Evolutionary conservation across 2,113 vertebrate species (phyloP).

Genomic region (Romanogobio albipinnatus): DNA sequence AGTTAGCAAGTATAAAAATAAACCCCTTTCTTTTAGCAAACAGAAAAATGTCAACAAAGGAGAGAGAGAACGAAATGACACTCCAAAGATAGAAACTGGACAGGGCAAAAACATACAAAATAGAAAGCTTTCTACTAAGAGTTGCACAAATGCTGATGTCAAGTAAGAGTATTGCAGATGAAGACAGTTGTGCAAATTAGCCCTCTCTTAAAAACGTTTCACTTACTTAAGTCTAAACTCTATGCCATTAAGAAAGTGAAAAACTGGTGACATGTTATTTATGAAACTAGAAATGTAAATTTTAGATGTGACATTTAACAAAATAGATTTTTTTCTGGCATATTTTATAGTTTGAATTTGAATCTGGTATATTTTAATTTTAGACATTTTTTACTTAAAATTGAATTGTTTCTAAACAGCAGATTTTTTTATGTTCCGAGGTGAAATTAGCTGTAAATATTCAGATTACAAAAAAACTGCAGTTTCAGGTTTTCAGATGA

Average conservation of each 20-base stretch:
- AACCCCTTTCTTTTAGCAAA: constrained; percentile 1
- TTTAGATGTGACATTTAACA: neutral
- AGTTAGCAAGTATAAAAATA: constrained; percentile 31
- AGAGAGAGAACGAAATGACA: neutral
- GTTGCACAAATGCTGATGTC: neutral
- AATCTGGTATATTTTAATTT: too few species aligned
- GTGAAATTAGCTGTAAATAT: too few species aligned
- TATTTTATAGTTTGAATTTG: neutral
- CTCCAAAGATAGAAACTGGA: neutral
- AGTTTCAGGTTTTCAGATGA: too few species aligned
- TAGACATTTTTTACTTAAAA: too few species aligned
- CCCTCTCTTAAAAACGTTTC: too few species aligned
- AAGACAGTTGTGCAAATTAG: too few species aligned
- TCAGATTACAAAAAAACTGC: too few species aligned
- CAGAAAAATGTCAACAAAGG: constrained; percentile 13
- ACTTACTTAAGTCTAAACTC: neutral
- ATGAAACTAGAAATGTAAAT: neutral
- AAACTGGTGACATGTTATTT: neutral
- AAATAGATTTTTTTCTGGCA: neutral
- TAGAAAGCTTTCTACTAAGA: neutral
- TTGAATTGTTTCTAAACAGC: too few species aligned
- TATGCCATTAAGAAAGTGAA: neutral
- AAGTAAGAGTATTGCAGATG: neutral
- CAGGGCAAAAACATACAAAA: neutral
- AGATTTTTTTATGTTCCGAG: too few species aligned